phyloP scores from a whole-genome alignment of 2,888 invertebrate species.

The Pseudococcus jackbeardsleyi region DNA sequence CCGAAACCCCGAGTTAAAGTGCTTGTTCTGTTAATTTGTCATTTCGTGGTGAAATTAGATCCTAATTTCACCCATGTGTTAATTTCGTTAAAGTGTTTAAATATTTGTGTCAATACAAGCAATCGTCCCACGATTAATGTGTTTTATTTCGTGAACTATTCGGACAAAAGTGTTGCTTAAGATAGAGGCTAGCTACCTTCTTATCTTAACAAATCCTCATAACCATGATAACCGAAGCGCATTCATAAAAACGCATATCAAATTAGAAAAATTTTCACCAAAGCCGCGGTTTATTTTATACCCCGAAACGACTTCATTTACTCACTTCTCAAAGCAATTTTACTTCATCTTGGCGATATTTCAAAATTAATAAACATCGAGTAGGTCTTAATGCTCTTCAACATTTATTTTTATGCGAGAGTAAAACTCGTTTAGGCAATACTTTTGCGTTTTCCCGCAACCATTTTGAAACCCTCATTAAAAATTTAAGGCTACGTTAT shows the following conservation, averaged over 20 bases:
- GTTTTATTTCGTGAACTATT: too few relatives aligned
- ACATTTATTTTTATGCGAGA: slow-evolving; percentile 49
- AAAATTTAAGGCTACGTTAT: slow-evolving; percentile 51
- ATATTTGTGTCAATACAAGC: too few relatives aligned
- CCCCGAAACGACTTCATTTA: slow-evolving; percentile 26
- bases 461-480: slow-evolving; percentile 51
- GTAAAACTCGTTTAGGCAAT: slow-evolving; percentile 45
- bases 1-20: too few relatives aligned
- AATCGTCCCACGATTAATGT: too few relatives aligned
- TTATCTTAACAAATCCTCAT: too few relatives aligned
- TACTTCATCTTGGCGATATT: slow-evolving; percentile 55
- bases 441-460: not conserved
- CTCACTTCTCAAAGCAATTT: slow-evolving; percentile 24
- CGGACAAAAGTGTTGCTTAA: too few relatives aligned
- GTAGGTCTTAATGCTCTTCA: slow-evolving; percentile 47
- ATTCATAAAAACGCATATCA: slow-evolving; percentile 45
- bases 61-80: too few relatives aligned
- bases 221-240: not conserved
- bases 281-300: not conserved
- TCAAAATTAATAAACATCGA: slow-evolving; percentile 53
- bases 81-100: too few relatives aligned
- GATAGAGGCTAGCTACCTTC: too few relatives aligned
- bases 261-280: slow-evolving; percentile 40
- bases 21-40: too few relatives aligned
- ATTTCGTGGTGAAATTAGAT: too few relatives aligned